Conservation (phyloP, 2,888 invertebrate species). For the Ectemnius cavifrons region DNA sequence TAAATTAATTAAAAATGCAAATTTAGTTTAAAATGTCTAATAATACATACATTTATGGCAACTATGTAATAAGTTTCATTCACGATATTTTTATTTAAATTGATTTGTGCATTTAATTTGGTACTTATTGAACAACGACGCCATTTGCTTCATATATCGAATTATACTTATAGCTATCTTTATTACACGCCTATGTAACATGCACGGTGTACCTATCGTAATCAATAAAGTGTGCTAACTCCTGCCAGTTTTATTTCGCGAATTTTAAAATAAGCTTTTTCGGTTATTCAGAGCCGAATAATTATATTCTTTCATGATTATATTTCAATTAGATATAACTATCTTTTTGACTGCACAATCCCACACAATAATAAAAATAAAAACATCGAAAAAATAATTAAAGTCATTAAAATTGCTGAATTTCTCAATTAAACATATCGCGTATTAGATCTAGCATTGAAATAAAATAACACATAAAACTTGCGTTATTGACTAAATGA, state of each 20-base stretch:
- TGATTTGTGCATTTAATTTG: slow-evolving; percentile 1
- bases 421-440: no score
- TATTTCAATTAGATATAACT: not conserved
- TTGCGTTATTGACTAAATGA: no score
- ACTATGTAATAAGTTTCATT: not conserved
- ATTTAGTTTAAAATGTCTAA: no score
- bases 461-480: no score
- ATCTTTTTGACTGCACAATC: no score
- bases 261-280: slow-evolving; percentile 61
- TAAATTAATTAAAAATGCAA: not conserved
- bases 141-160: slow-evolving; percentile 25
- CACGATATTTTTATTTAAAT: not conserved
- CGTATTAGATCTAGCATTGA: no score
- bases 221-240: slow-evolving; percentile 78
- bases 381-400: no score
- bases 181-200: slow-evolving; percentile 33
- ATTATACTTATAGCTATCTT: slow-evolving; percentile 54
- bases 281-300: slow-evolving; percentile 1
- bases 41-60: no score
- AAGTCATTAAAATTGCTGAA: no score
- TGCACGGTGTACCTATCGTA: slow-evolving; percentile 63
- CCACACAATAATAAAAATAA: no score
- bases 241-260: slow-evolving; percentile 72
- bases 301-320: not conserved
- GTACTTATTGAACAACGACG: slow-evolving; percentile 7